Evolutionary conservation across 1,140 invertebrate genomes (phyloP).

Genomic region (Choristoneura fumiferana): DNA sequence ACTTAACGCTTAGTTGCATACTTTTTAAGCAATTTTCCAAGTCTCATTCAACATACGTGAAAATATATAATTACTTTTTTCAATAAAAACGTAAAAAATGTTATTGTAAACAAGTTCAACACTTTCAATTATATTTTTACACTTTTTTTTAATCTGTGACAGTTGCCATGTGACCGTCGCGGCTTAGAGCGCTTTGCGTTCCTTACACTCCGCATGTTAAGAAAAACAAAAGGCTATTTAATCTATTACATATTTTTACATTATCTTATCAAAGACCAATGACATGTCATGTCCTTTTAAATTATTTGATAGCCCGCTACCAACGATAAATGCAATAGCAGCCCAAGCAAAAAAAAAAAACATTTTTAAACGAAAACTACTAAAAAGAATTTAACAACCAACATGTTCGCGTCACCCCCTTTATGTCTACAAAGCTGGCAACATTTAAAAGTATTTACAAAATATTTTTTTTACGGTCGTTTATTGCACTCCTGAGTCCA

Average conservation of each 20-base stretch:
- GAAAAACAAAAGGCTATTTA: too few relatives aligned
- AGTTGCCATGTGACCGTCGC: conserved; percentile 41
- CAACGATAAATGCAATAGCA: too few relatives aligned
- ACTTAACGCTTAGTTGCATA: conserved; percentile 2
- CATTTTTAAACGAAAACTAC: background rate
- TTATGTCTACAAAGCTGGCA: conserved; percentile 8
- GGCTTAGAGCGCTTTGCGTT: background rate
- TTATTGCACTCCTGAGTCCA: conserved; percentile 11
- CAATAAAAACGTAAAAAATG: conserved; percentile 72
- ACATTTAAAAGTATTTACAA: conserved; percentile 13
- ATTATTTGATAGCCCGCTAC: too few relatives aligned
- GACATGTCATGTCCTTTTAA: too few relatives aligned
- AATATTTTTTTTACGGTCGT: conserved; percentile 9
- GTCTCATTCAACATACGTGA: background rate
- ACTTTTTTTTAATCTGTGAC: conserved; percentile 43
- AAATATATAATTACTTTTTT: conserved; percentile 39
- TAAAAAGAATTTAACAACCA: conserved; percentile 2
- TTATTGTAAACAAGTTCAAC: conserved; percentile 43
- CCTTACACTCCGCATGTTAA: background rate
- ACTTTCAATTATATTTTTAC: conserved; percentile 47
- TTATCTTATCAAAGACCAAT: too few relatives aligned
- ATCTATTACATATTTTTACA: too few relatives aligned
- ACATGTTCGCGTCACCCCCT: conserved; percentile 2
- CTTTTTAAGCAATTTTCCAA: conserved; percentile 5
- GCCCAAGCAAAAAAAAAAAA: too few relatives aligned